Evolutionary conservation across 92 coral and sea anemone species (phyloP).

Genomic region (Porites rus): DNA sequence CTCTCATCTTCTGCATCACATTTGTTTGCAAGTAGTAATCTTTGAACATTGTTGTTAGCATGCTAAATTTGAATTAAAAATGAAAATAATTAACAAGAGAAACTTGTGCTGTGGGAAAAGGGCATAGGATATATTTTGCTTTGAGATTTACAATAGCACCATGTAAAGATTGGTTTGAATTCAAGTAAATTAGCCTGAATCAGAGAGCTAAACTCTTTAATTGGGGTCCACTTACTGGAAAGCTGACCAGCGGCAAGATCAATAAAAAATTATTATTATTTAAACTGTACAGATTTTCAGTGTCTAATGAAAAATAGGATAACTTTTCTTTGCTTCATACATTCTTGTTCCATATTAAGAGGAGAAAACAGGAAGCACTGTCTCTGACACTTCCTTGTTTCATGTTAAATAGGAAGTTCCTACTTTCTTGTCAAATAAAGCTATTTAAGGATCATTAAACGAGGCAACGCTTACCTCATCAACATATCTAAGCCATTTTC

Average conservation of each 20-base stretch:
- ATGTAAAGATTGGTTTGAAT: no score
- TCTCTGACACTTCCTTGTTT: no score
- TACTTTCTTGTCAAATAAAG: neutral
- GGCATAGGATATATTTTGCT: no score
- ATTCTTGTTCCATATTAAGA: no score
- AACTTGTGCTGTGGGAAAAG: neutral
- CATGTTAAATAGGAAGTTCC: neutral
- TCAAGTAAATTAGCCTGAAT: no score
- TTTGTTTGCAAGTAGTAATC: conserved; percentile 88
- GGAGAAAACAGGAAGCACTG: no score
- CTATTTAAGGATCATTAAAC: neutral
- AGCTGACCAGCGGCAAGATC: neutral
- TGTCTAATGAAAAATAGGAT: no score
- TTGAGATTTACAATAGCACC: no score
- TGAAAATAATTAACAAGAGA: neutral
- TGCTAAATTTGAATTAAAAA: conserved; percentile 62
- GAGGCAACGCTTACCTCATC: conserved; percentile 77
- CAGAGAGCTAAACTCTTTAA: neutral
- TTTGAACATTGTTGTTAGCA: conserved; percentile 93
- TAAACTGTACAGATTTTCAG: no score
- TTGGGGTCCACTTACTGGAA: neutral
- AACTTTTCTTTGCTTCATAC: no score
- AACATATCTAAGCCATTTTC: conserved; percentile 97
- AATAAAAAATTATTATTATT: no score
- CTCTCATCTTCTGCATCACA: conserved; percentile 94